Conservation (phyloP, 2,888 invertebrate species). For the Horisme vitalbata region DNA sequence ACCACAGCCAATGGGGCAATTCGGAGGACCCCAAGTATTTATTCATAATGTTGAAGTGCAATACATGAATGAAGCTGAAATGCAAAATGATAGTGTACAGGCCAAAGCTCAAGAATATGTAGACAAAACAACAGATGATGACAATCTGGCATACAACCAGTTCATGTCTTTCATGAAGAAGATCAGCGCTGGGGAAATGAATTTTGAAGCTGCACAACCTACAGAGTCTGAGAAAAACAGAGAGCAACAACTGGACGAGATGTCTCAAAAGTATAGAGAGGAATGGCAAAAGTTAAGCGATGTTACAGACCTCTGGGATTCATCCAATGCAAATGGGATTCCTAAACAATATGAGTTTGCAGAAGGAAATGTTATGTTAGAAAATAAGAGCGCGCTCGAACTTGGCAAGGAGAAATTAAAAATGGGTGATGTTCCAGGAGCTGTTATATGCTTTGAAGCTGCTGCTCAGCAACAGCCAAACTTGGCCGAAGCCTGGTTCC, state of each 20-base stretch:
- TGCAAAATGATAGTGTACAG: conserved; percentile 67
- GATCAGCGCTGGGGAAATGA: conserved; percentile 86
- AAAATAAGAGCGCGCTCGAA: conserved; percentile 90
- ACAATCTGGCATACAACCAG: conserved; percentile 88
- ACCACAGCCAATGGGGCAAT: conserved; percentile 43
- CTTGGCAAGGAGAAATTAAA: conserved; percentile 92
- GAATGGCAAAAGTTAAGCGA: conserved; percentile 91
- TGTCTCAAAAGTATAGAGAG: conserved; percentile 85
- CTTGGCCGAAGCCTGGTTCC: conserved; percentile 92
- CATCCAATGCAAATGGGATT: conserved; percentile 74
- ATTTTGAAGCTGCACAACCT: conserved; percentile 70
- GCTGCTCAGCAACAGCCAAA: conserved; percentile 92
- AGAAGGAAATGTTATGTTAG: conserved; percentile 93
- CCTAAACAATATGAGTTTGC: conserved; percentile 89
- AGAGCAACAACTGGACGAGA: conserved; percentile 72
- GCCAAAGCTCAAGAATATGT: conserved; percentile 84
- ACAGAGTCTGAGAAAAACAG: conserved; percentile 64
- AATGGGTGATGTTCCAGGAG: conserved; percentile 96
- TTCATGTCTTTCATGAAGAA: conserved; percentile 93
- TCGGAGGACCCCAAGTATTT: conserved; percentile 35
- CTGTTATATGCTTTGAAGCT: conserved; percentile 97
- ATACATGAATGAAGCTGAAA: conserved; percentile 65
- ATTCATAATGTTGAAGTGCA: conserved; percentile 63
- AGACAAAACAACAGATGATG: conserved; percentile 82
- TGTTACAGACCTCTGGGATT: conserved; percentile 86